A percentile compares a stretch with the other conserved stretches of the same genome.
These are phyloP conservation scores for Anguilla megastoma DNA, from an alignment of 2,797 vertebrate genomes.

Conservation along the genomic window DNA sequence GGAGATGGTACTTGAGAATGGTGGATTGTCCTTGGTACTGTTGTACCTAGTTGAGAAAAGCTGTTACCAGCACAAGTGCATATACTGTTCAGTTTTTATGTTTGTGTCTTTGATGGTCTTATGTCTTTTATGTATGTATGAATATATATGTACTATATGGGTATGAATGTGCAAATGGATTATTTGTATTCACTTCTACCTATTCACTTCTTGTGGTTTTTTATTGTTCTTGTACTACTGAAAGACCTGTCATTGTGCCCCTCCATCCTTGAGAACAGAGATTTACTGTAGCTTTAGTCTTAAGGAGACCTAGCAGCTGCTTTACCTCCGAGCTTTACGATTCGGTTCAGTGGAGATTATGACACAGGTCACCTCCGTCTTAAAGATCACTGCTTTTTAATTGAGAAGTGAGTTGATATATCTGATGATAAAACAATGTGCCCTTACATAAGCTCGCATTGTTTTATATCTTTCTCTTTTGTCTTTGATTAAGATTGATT, in stretches of 20 bases:
- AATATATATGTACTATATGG: background rate
- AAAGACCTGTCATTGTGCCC: background rate
- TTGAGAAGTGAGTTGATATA: background rate
- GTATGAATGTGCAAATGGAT: background rate
- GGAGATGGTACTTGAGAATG: conserved; percentile 4
- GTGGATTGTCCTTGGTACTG: background rate
- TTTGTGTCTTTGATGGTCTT: background rate
- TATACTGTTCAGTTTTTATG: background rate
- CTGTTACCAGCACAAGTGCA: conserved; percentile 3
- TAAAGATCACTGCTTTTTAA: background rate
- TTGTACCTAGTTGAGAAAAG: background rate
- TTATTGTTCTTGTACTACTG: background rate
- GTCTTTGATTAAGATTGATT: background rate
- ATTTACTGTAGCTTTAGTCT: background rate
- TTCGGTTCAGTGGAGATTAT: background rate
- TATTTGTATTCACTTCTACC: background rate
- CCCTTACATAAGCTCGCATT: background rate
- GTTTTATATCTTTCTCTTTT: background rate
- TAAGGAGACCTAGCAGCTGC: conserved; percentile 8
- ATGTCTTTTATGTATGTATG: background rate
- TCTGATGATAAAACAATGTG: background rate
- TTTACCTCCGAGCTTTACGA: background rate
- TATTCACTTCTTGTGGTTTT: background rate
- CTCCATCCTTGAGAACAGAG: background rate
- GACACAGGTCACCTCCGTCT: background rate